phyloP scores from a whole-genome alignment of 2,888 invertebrate species.

The Tenthredo distinguenda region DNA sequence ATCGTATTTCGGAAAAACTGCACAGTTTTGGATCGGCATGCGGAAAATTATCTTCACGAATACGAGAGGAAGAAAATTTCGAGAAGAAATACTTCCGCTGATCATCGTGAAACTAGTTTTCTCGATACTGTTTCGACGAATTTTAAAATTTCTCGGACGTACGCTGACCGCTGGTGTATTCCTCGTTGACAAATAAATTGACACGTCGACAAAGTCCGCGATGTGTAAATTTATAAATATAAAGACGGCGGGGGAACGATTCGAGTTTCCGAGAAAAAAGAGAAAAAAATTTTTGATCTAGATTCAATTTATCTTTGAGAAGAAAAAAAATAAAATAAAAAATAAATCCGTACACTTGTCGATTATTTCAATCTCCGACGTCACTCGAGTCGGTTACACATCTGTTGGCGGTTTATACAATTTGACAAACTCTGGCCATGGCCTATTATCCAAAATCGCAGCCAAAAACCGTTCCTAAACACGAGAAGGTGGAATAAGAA shows the following conservation, averaged over 20 bases:
- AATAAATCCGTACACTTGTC: background rate
- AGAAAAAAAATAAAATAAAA: background rate
- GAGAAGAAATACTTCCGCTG: background rate
- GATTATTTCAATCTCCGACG: background rate
- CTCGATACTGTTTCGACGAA: background rate
- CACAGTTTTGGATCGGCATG: background rate
- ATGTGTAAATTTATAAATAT: constrained; percentile 12
- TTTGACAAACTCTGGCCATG: constrained; percentile 16
- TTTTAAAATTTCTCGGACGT: background rate
- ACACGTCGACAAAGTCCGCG: background rate
- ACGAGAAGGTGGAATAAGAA: background rate
- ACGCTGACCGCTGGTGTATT: background rate
- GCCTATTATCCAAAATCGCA: constrained; percentile 22
- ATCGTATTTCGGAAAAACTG: background rate
- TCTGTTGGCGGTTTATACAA: background rate
- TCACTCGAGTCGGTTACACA: background rate
- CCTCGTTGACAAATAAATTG: constrained; percentile 29
- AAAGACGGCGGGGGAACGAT: background rate
- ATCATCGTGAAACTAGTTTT: background rate
- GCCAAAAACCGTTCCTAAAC: background rate
- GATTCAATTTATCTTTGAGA: background rate
- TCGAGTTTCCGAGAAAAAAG: background rate
- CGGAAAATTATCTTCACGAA: background rate
- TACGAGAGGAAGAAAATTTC: background rate
- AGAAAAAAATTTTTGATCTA: background rate